Percentiles rank a stretch among this genome's conserved stretches.
phyloP scores from a whole-genome alignment of 2,888 invertebrate genomes.

The Sphaerophoria taeniata region DNA sequence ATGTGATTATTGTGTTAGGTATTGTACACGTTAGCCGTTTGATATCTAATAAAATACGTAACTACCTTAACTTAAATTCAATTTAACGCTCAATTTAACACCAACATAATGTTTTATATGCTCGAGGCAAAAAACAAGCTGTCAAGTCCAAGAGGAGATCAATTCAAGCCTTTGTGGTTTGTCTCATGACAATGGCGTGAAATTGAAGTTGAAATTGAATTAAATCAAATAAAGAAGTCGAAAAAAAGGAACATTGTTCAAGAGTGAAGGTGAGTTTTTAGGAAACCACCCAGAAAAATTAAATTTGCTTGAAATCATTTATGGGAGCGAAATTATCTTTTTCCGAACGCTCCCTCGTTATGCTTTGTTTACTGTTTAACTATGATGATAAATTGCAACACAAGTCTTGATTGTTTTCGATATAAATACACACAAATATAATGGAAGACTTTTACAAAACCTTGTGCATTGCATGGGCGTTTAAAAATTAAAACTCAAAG shows the following conservation, averaged over 20 bases:
- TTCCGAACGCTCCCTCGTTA: constrained; percentile 32
- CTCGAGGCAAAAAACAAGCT: not conserved
- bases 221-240: not conserved
- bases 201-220: constrained; percentile 48
- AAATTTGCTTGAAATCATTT: constrained; percentile 23
- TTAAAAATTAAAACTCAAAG: constrained; percentile 25
- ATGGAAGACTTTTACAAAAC: constrained; percentile 43
- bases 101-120: not conserved
- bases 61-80: not conserved
- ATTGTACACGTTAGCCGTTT: too few relatives aligned
- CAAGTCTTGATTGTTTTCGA: not conserved
- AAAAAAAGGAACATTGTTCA: constrained; percentile 13
- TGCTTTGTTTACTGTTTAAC: constrained; percentile 39
- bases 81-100: constrained; percentile 6
- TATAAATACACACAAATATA: constrained; percentile 6
- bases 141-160: constrained; percentile 16
- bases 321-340: constrained; percentile 5
- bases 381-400: constrained; percentile 42
- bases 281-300: constrained; percentile 11
- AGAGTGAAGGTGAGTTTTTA: constrained; percentile 24
- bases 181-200: constrained; percentile 38
- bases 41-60: not conserved
- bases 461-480: constrained; percentile 29
- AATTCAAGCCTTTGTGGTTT: constrained; percentile 60
- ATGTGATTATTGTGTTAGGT: too few relatives aligned